phyloP scores from a whole-genome alignment of 2,113 vertebrate species.

The Mugil cephalus region DNA sequence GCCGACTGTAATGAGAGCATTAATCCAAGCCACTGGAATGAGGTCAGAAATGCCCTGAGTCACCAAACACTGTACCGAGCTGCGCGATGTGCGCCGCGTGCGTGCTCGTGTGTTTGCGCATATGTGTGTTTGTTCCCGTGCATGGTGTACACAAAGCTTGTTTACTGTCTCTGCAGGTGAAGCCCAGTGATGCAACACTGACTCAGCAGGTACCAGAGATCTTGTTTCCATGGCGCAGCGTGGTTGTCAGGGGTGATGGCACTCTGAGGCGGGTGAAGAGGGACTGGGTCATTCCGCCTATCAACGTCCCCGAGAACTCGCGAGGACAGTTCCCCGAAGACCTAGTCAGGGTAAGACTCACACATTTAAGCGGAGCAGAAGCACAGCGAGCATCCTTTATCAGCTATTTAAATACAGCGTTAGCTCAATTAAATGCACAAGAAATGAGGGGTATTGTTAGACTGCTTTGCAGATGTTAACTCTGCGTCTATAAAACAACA shows the following conservation, averaged over 20 bases:
- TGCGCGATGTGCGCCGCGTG: not conserved
- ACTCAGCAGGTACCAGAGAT: conserved; percentile 88
- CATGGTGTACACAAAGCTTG: conserved; percentile 21
- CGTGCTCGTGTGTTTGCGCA: conserved; percentile 14
- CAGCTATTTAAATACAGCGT: not conserved
- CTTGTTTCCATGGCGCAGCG: conserved; percentile 88
- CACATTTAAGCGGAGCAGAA: conserved; percentile 3
- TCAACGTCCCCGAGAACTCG: conserved; percentile 97
- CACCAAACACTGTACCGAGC: conserved; percentile 30
- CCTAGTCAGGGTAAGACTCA: conserved; percentile 91
- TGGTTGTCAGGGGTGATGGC: conserved; percentile 84
- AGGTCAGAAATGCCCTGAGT: conserved; percentile 64
- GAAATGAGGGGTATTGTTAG: not conserved
- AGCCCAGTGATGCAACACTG: conserved; percentile 56
- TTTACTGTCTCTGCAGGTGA: conserved; percentile 69
- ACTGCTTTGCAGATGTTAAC: not conserved
- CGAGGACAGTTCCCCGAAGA: conserved; percentile 97
- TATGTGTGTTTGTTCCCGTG: not conserved
- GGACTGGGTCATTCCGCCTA: conserved; percentile 99
- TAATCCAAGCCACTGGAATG: conserved; percentile 62
- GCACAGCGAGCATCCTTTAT: too few relatives aligned
- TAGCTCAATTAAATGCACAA: not conserved
- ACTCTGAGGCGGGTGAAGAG: conserved; percentile 93
- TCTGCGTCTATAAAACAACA: too few relatives aligned
- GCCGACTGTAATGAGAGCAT: conserved; percentile 65